phyloP scores from a whole-genome alignment of 2,888 invertebrate species.

The Metopia argyrocephala region DNA sequence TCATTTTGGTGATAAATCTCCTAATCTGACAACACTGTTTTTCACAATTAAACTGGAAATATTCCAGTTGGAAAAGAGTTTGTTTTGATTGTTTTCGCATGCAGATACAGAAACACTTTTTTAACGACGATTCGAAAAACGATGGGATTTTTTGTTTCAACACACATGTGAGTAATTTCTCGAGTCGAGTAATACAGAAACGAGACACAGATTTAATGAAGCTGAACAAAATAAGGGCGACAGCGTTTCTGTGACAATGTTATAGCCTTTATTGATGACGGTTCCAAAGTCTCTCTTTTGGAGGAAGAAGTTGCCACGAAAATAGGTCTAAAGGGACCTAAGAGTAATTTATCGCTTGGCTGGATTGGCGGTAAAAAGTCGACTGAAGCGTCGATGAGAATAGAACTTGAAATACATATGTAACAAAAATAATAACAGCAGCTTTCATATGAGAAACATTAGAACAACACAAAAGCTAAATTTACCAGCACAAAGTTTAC shows the following conservation, averaged over 20 bases:
- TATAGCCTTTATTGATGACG: constrained; percentile 42
- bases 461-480: constrained; percentile 30
- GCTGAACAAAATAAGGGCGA: constrained; percentile 21
- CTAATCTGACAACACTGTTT: too few species aligned
- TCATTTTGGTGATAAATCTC: too few species aligned
- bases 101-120: too few species aligned
- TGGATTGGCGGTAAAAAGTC: constrained; percentile 46
- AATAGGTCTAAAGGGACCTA: constrained; percentile 32
- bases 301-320: constrained; percentile 33
- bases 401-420: constrained; percentile 27
- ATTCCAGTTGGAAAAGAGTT: too few species aligned
- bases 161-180: too few species aligned
- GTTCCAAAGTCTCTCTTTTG: constrained; percentile 45
- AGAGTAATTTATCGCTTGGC: constrained; percentile 35
- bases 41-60: too few species aligned
- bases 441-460: constrained; percentile 45
- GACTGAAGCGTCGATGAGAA: constrained; percentile 31
- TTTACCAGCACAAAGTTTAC: constrained; percentile 18
- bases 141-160: too few species aligned
- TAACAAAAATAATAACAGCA: neutral
- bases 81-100: too few species aligned
- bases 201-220: constrained; percentile 40
- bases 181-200: too few species aligned
- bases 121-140: too few species aligned
- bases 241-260: neutral